Base-by-base conservation (phyloP, 2,888 invertebrate genomes). In the Marronus borbonicus region DNA sequence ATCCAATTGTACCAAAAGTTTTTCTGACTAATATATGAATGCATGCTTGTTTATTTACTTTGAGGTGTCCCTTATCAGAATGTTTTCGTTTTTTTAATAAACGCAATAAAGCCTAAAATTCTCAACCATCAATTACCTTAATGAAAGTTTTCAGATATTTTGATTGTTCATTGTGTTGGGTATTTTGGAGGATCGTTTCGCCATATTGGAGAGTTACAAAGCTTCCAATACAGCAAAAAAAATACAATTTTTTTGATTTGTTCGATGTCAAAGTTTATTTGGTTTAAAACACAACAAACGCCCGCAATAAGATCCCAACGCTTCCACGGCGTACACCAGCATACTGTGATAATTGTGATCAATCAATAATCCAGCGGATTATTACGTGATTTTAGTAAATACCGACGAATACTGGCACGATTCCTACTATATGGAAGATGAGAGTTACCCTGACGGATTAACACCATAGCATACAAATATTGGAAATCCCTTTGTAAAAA, bases 201-300 rank as follows among this genome's bases (percentile, higher is more conserved):
- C 70, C 70, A 70, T 70, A 70, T 70, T 70, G 70, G 12, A 70
- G 55, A 24, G 50, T 55, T 70, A 70, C 70, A 70, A 70, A 69
- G 14, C 52, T 31, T 17, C 69, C 24, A 69, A 70, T 55, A 55
- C 36, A 58, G 36, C 58, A 36, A 36, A 70, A 39, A 70, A 69
- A 24, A 24, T 55, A 55, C n/a, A 28, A n/a, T 36, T 58, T 58
- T 36, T 70, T 70, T 36, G 55, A 31, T 58, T 58, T 36, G 49
- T 69, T 70, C 17, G 58, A 55, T 55, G 70, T 70, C 70, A 69
- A 31, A 69, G 28, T 39, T 58, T 14, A 36, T 36, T 55, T 55
- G 3, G 20, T 17, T 55, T 55, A 55, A 55, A 55, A 17, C 8
- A 14, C 14, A 39, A 17, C 44, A 10, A 66, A 66, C 20, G n/a